These are phyloP conservation scores for Stictocephala bisonia DNA, from an alignment of 2,888 invertebrate genomes.

Conservation along the genomic window DNA sequence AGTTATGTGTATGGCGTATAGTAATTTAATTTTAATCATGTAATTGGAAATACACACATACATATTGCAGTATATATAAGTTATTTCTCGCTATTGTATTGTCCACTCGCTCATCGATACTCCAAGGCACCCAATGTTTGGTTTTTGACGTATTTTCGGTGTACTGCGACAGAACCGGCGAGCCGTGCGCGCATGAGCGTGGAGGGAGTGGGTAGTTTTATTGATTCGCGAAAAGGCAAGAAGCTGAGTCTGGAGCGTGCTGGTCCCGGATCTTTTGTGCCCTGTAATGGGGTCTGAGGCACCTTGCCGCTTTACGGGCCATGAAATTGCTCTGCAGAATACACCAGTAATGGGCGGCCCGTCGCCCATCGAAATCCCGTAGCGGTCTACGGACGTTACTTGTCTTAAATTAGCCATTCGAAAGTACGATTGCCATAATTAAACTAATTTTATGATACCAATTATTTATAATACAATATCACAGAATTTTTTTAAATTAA, in stretches of 20 bases:
- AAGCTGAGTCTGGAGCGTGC: background rate
- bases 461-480: too few relatives aligned
- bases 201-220: conserved; percentile 32
- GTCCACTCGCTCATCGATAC: too few relatives aligned
- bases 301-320: conserved; percentile 30
- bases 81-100: too few relatives aligned
- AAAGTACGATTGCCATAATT: too few relatives aligned
- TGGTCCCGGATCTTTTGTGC: conserved; percentile 31
- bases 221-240: conserved; percentile 42
- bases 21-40: too few relatives aligned
- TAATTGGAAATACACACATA: too few relatives aligned
- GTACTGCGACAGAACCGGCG: conserved; percentile 12
- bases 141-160: conserved; percentile 21
- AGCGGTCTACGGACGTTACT: conserved; percentile 8
- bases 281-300: conserved; percentile 28
- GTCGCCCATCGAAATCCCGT: conserved; percentile 30
- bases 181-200: background rate
- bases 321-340: conserved; percentile 32
- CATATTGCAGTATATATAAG: too few relatives aligned
- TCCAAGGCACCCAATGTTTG: too few relatives aligned
- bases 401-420: too few relatives aligned
- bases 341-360: conserved; percentile 19
- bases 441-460: too few relatives aligned
- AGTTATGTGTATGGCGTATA: too few relatives aligned
- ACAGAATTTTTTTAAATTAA: too few relatives aligned